A percentile compares a stretch with the other conserved stretches of the same genome.
Conservation (phyloP, 1,140 invertebrate species). For the Brachionus rubens region DNA sequence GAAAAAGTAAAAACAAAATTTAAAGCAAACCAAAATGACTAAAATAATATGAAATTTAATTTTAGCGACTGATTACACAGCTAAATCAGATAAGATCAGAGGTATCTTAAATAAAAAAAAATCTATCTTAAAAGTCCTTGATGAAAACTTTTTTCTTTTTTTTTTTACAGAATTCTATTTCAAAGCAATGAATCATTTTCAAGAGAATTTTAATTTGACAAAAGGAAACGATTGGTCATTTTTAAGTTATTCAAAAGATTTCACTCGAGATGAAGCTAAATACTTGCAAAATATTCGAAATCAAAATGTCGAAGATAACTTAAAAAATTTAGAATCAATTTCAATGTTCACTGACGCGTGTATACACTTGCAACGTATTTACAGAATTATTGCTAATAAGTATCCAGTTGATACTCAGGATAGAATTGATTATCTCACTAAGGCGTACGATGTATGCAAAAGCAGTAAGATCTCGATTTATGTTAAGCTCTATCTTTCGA, state of each 20-base stretch:
- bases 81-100: conserved; percentile 28
- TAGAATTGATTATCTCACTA: conserved; percentile 11
- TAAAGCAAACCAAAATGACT: not conserved
- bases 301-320: not conserved
- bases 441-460: conserved; percentile 27
- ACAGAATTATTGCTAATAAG: not conserved
- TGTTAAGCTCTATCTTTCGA: not conserved
- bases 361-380: conserved; percentile 40
- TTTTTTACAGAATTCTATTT: not conserved
- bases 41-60: not conserved
- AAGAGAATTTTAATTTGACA: conserved; percentile 10
- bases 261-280: not conserved
- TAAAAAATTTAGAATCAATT: not conserved
- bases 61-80: conserved; percentile 29
- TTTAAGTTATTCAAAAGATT: conserved; percentile 27
- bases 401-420: not conserved
- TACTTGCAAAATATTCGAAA: conserved; percentile 10
- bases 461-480: not conserved
- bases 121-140: not conserved
- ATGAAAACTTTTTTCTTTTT: too few relatives aligned
- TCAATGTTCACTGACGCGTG: conserved; percentile 12
- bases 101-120: too few relatives aligned
- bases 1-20: conserved; percentile 1
- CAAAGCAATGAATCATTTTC: conserved; percentile 9
- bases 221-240: conserved; percentile 15